A percentile compares a stretch with the other conserved stretches of the same genome.
Evolutionary conservation across 1,140 invertebrate genomes (phyloP).

Genomic region (Lethocerus indicus): DNA sequence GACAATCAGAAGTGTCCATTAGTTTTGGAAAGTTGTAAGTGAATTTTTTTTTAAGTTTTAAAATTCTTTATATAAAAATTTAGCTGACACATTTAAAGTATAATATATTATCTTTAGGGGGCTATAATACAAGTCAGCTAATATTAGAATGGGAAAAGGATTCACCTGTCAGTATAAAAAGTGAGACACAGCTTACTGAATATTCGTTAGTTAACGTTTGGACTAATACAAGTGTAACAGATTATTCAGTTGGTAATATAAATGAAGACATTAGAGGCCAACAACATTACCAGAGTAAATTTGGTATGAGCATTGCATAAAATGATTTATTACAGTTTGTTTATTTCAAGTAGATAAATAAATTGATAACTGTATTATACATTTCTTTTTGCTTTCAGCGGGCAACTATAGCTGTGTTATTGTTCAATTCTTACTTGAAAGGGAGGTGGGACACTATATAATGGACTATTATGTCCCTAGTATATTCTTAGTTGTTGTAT

Average conservation of each 20-base stretch:
- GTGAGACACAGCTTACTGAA: slow-evolving; percentile 65
- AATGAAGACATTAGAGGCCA: not conserved
- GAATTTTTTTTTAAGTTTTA: not conserved
- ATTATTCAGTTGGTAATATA: slow-evolving; percentile 1
- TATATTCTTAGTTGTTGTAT: slow-evolving; percentile 71
- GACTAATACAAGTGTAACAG: slow-evolving; percentile 38
- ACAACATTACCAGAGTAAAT: slow-evolving; percentile 21
- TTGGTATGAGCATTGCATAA: slow-evolving; percentile 21
- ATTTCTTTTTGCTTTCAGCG: slow-evolving; percentile 30
- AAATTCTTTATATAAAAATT: not conserved
- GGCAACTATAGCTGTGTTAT: slow-evolving; percentile 66
- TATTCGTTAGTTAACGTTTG: slow-evolving; percentile 51
- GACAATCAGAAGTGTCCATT: slow-evolving; percentile 63
- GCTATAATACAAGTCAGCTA: slow-evolving; percentile 57
- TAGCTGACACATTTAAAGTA: not conserved
- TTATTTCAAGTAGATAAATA: not conserved
- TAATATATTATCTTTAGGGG: slow-evolving; percentile 35
- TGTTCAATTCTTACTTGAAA: slow-evolving; percentile 55
- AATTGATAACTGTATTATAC: not conserved
- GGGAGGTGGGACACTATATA: slow-evolving; percentile 73
- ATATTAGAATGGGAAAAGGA: slow-evolving; percentile 54
- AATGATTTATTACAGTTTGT: not conserved
- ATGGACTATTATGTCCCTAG: slow-evolving; percentile 84
- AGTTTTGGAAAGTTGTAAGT: slow-evolving; percentile 66
- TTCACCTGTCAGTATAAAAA: slow-evolving; percentile 52